Evolutionary conservation across 2,888 invertebrate genomes (phyloP).

Genomic region (Pimpla rufipes): DNA sequence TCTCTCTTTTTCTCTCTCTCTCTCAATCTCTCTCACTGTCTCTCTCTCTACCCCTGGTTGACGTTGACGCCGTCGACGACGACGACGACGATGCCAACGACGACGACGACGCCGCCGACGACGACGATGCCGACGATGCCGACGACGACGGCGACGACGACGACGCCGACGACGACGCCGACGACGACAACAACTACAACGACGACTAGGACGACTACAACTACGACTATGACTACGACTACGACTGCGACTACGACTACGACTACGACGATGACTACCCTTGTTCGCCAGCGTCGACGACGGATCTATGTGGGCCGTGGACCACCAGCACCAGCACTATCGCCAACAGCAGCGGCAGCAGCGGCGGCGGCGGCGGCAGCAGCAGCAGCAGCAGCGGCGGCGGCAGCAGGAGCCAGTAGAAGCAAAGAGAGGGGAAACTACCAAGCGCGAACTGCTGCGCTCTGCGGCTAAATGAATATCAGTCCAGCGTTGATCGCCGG

Average conservation of each 20-base stretch:
- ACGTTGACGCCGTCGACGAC: conserved; percentile 39
- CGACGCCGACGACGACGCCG: conserved; percentile 52
- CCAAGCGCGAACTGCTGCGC: conserved; percentile 78
- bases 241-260: conserved; percentile 33
- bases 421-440: conserved; percentile 64
- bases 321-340: conserved; percentile 55
- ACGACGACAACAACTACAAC: conserved; percentile 36
- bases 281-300: conserved; percentile 64
- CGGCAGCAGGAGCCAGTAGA: conserved; percentile 57
- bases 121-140: conserved; percentile 45
- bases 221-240: conserved; percentile 26
- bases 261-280: conserved; percentile 52
- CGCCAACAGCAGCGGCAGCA: conserved; percentile 56
- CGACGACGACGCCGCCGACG: conserved; percentile 37
- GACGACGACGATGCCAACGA: conserved; percentile 25
- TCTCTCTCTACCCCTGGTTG: conserved; percentile 32
- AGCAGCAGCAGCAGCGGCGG: conserved; percentile 60
- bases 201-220: conserved; percentile 38
- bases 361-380: conserved; percentile 59
- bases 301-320: conserved; percentile 61
- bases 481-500: conserved; percentile 84
- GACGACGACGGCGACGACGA: conserved; percentile 63
- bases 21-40: conserved; percentile 28
- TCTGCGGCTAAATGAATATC: conserved; percentile 82
- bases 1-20: conserved; percentile 31